Evolutionary conservation across 2,797 vertebrate genomes (phyloP).

Genomic region (Spea hammondii): DNA sequence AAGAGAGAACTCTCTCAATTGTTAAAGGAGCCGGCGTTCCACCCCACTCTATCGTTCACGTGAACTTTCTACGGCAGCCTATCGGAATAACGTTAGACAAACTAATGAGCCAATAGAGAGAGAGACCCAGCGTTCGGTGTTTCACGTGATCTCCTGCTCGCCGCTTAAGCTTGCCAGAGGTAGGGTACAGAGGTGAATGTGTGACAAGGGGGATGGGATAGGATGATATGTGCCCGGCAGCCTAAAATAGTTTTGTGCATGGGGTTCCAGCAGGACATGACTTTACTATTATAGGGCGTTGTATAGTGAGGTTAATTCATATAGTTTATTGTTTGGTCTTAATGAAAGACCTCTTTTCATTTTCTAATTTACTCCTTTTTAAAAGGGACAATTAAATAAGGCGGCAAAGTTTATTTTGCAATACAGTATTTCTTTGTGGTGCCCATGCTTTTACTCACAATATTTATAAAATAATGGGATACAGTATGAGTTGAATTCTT

Average conservation of each 20-base stretch:
- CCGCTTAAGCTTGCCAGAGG: background rate
- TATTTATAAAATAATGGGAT: too few species aligned
- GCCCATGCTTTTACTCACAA: too few species aligned
- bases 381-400: too few species aligned
- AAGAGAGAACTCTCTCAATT: background rate
- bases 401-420: too few species aligned
- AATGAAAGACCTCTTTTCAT: too few species aligned
- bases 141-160: conserved; percentile 37
- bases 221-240: background rate
- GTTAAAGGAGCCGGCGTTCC: conserved; percentile 47
- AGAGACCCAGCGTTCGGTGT: background rate
- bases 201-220: background rate
- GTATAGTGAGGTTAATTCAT: background rate
- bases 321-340: too few species aligned
- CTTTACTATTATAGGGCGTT: background rate
- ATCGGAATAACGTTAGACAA: background rate
- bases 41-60: conserved; percentile 37
- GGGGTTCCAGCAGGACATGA: background rate
- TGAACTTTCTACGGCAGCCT: conserved; percentile 8
- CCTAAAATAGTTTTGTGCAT: conserved; percentile 6
- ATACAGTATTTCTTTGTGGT: too few species aligned
- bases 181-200: conserved; percentile 7
- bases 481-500: too few species aligned
- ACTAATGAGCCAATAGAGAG: background rate
- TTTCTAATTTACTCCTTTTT: too few species aligned